phyloP scores from a whole-genome alignment of 1,140 invertebrate genomes.

The Caenorhabditis inopinata region DNA sequence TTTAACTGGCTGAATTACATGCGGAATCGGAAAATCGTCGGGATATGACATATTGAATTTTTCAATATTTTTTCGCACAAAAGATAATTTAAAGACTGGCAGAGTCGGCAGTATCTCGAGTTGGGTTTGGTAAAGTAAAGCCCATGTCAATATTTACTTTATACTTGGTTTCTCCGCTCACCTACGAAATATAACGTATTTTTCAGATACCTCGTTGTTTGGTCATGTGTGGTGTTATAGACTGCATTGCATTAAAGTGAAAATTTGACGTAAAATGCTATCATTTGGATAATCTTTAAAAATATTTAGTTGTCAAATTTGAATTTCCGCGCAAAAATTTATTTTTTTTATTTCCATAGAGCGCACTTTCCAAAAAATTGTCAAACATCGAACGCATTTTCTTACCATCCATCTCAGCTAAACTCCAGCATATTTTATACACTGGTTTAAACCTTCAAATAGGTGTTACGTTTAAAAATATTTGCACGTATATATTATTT shows the following conservation, averaged over 20 bases:
- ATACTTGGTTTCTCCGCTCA: not conserved
- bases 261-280: too few relatives aligned
- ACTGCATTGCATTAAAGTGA: too few relatives aligned
- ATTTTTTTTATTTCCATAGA: too few relatives aligned
- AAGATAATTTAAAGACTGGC: not conserved
- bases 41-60: slow-evolving; percentile 26
- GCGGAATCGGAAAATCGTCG: slow-evolving; percentile 7
- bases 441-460: not conserved
- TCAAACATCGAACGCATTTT: too few relatives aligned
- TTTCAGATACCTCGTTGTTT: not conserved
- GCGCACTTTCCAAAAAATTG: too few relatives aligned
- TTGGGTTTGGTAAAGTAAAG: slow-evolving; percentile 10
- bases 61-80: not conserved
- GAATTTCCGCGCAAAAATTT: not conserved
- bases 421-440: not conserved
- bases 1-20: slow-evolving; percentile 25
- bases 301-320: too few relatives aligned
- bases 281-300: too few relatives aligned
- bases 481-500: too few relatives aligned
- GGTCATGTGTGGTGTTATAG: not conserved
- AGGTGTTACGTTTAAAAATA: too few relatives aligned
- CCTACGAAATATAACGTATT: not conserved
- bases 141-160: slow-evolving; percentile 10
- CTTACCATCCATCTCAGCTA: too few relatives aligned
- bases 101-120: not conserved